A percentile compares a stretch with the other conserved stretches of the same genome.
Conservation (phyloP, 1,140 invertebrate genomes). For the Drosophila suzukii region DNA sequence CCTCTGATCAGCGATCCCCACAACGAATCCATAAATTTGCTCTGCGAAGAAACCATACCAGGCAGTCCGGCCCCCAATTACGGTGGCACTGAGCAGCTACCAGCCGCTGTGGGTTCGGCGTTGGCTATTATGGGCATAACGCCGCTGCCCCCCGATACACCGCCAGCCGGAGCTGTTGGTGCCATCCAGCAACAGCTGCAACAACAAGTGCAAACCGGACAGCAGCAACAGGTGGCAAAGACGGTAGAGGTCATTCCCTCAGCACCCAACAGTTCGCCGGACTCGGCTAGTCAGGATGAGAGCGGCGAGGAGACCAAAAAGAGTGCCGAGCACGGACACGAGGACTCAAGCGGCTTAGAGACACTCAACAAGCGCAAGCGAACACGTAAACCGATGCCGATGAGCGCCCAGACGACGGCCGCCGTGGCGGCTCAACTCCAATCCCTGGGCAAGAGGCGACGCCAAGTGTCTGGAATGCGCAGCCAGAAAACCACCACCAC, state of each 20-base stretch:
- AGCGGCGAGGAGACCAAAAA: conserved; percentile 77
- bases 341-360: conserved; percentile 1
- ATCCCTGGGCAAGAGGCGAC: conserved; percentile 60
- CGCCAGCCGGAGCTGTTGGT: conserved; percentile 18
- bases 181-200: conserved; percentile 14
- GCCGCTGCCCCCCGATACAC: conserved; percentile 46
- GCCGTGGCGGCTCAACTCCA: conserved; percentile 54
- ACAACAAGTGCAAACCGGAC: not conserved
- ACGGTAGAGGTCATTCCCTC: conserved; percentile 16
- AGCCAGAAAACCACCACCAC: conserved; percentile 50
- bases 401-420: conserved; percentile 23
- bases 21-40: conserved; percentile 86
- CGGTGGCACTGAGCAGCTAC: conserved; percentile 78
- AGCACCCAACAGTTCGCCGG: conserved; percentile 68
- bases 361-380: conserved; percentile 85
- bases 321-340: conserved; percentile 54
- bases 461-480: conserved; percentile 50
- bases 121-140: conserved; percentile 49
- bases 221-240: conserved; percentile 4
- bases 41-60: conserved; percentile 96
- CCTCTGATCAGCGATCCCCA: conserved; percentile 78
- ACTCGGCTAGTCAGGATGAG: conserved; percentile 81
- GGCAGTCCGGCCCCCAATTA: conserved; percentile 91
- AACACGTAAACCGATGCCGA: conserved; percentile 84
- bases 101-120: not conserved